Conservation (phyloP, 1,140 invertebrate genomes). For the Steinernema feltiae region DNA sequence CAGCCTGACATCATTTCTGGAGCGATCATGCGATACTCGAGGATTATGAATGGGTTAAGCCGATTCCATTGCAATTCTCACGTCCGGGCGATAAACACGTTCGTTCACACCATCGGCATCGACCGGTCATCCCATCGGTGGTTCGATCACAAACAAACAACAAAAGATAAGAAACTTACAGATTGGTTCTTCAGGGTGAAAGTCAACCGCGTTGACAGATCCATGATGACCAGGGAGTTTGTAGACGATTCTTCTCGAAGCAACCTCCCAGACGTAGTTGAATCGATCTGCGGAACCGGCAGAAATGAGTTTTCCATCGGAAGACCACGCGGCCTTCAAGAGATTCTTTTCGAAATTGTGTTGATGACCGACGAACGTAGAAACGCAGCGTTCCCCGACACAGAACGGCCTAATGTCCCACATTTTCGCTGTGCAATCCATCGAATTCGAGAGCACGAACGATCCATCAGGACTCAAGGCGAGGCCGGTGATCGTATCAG, state of each 20-base stretch:
- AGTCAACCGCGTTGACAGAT: conserved; percentile 90
- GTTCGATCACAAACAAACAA: not conserved
- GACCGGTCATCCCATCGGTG: not conserved
- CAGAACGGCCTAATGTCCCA: conserved; percentile 69
- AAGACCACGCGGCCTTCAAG: conserved; percentile 78
- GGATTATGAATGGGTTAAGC: too few species aligned
- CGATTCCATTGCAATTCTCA: too few species aligned
- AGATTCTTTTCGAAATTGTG: conserved; percentile 97
- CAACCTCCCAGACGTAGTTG: conserved; percentile 95
- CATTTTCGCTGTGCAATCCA: conserved; percentile 79
- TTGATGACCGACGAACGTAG: conserved; percentile 84
- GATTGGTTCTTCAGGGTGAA: conserved; percentile 89
- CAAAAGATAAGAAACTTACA: conserved; percentile 63
- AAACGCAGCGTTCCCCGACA: conserved; percentile 80
- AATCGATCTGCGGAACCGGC: conserved; percentile 89
- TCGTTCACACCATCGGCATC: too few species aligned
- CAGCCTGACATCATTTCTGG: too few species aligned
- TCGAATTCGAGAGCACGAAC: conserved; percentile 84
- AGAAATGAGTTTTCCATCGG: conserved; percentile 73
- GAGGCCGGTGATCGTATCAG: conserved; percentile 88
- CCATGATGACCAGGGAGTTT: conserved; percentile 96
- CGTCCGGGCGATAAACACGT: too few species aligned
- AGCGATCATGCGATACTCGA: too few species aligned
- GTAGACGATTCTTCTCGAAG: conserved; percentile 77
- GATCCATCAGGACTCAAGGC: conserved; percentile 87